Percentiles rank a stretch among this genome's conserved stretches.
Evolutionary conservation across 2,797 vertebrate genomes (phyloP).

Genomic region (Notoglanidium macrostoma): DNA sequence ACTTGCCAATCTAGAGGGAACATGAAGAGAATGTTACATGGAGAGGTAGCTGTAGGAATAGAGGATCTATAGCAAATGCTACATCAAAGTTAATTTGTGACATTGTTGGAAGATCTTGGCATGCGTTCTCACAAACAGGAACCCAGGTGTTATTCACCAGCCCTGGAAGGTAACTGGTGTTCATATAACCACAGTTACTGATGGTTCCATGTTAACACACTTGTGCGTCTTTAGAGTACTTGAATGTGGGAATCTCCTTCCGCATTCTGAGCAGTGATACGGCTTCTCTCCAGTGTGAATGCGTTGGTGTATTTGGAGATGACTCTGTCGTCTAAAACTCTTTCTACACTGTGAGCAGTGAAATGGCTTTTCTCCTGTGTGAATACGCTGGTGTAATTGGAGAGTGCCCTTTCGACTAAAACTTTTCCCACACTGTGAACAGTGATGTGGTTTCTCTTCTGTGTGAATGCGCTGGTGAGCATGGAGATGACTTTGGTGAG

Average conservation of each 20-base stretch:
- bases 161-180: neutral
- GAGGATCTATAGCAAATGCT: neutral
- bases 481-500: neutral
- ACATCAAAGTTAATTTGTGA: neutral
- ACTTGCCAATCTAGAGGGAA: neutral
- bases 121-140: neutral
- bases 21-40: no score
- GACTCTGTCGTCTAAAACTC: constrained; percentile 16
- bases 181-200: constrained; percentile 23
- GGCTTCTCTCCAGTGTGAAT: constrained; percentile 14
- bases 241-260: constrained; percentile 8
- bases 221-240: neutral
- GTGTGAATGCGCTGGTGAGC: neutral
- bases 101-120: neutral
- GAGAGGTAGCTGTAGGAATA: neutral
- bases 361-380: neutral
- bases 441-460: neutral
- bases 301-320: constrained; percentile 11
- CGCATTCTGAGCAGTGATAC: neutral
- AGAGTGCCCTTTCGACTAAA: neutral
- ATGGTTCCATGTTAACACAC: neutral
- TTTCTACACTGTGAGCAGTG: neutral
- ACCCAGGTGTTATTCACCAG: neutral
- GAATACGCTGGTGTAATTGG: neutral
- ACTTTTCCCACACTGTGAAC: neutral